phyloP scores from a whole-genome alignment of 1,140 invertebrate species.

The Drosophila funebris region DNA sequence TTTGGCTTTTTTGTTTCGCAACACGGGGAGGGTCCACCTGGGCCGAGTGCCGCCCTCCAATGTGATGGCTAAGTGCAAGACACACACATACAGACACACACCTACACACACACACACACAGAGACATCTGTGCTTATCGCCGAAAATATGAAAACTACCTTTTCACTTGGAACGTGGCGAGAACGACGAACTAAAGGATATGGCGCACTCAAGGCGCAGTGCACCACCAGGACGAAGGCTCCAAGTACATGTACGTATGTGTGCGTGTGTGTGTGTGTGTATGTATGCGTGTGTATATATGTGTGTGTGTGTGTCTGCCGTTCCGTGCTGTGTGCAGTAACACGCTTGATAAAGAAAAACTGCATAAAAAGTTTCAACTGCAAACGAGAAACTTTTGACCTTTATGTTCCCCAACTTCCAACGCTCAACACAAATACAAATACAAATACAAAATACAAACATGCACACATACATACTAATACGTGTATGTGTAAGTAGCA shows the following conservation, averaged over 20 bases:
- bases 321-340: conserved; percentile 43
- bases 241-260: conserved; percentile 6
- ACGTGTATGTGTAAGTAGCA: not conserved
- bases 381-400: conserved; percentile 79
- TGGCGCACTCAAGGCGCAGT: conserved; percentile 61
- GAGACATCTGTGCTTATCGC: conserved; percentile 61
- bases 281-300: conserved; percentile 2
- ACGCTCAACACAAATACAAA: conserved; percentile 17
- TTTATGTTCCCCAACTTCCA: conserved; percentile 57
- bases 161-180: conserved; percentile 42
- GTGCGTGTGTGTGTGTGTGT: conserved; percentile 5
- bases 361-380: conserved; percentile 76
- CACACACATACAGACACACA: conserved; percentile 16
- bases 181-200: conserved; percentile 43
- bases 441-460: not conserved
- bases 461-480: not conserved
- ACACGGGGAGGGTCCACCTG: conserved; percentile 22
- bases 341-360: conserved; percentile 73
- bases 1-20: conserved; percentile 24
- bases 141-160: conserved; percentile 80
- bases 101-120: conserved; percentile 18
- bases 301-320: conserved; percentile 11
- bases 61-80: conserved; percentile 60
- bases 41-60: conserved; percentile 22
- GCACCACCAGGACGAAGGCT: conserved; percentile 30